Conservation (phyloP, 2,797 vertebrate species). For the Lagodon rhomboides region DNA sequence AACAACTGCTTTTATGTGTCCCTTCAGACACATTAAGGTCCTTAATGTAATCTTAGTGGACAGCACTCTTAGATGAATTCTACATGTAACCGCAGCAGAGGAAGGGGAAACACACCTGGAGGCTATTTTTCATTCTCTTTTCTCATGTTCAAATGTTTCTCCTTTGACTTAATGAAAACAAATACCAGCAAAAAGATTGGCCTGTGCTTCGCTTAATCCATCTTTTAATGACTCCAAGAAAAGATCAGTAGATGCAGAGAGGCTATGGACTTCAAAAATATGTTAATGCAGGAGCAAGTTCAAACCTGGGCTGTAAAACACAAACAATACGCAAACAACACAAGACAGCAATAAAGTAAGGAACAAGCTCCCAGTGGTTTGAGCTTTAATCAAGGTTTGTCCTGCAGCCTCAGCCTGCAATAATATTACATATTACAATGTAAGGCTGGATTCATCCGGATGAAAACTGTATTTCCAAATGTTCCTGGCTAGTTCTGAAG, state of each 20-base stretch:
- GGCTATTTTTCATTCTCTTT: constrained; percentile 36
- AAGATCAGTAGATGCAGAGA: constrained; percentile 40
- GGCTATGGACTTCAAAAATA: constrained; percentile 54
- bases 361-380: neutral
- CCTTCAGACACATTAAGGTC: constrained; percentile 13
- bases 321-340: constrained; percentile 32
- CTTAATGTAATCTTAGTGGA: constrained; percentile 19
- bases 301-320: constrained; percentile 20
- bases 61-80: constrained; percentile 22
- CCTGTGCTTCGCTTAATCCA: constrained; percentile 43
- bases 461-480: constrained; percentile 4
- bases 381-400: constrained; percentile 23
- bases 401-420: constrained; percentile 19
- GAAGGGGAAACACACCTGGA: constrained; percentile 26
- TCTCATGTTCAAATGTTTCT: constrained; percentile 35
- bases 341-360: constrained; percentile 7
- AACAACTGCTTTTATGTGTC: constrained; percentile 33
- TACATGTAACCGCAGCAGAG: neutral
- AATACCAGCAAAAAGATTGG: constrained; percentile 39
- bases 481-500: neutral
- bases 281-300: constrained; percentile 39
- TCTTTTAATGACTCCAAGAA: constrained; percentile 52
- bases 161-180: constrained; percentile 52
- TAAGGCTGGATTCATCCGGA: neutral
- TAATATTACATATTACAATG: too few relatives aligned